A percentile compares a stretch with the other conserved stretches of the same genome.
Evolutionary conservation across 2,113 vertebrate species (phyloP).

Genomic region (Podarcis muralis): DNA sequence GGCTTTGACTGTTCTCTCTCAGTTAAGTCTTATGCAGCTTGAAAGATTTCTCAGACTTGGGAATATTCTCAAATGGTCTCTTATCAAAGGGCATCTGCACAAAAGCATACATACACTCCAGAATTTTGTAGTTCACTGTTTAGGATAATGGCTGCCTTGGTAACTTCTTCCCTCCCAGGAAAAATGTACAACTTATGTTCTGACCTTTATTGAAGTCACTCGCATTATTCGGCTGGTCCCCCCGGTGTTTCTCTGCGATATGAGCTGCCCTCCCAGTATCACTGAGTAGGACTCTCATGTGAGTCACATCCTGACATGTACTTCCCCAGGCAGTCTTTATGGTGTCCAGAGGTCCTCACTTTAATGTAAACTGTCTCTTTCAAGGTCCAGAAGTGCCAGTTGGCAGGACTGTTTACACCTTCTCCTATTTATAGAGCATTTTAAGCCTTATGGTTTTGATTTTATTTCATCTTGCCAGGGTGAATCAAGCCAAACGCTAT

Average conservation of each 20-base stretch:
- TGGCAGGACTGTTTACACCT: conserved; percentile 54
- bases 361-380: conserved; percentile 47
- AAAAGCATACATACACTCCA: not conserved
- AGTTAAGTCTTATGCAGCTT: not conserved
- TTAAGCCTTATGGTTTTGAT: not conserved
- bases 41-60: not conserved
- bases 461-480: conserved; percentile 2
- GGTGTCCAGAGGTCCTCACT: conserved; percentile 48
- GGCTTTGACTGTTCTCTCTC: not conserved
- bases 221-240: conserved; percentile 21
- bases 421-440: conserved; percentile 41
- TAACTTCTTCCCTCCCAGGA: conserved; percentile 8
- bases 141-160: not conserved
- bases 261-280: conserved; percentile 43
- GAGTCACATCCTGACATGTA: conserved; percentile 41
- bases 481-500: conserved; percentile 3
- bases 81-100: conserved; percentile 31
- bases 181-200: not conserved
- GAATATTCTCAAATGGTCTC: conserved; percentile 23
- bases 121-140: not conserved
- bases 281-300: conserved; percentile 29
- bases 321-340: conserved; percentile 35
- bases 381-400: conserved; percentile 27
- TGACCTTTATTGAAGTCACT: conserved; percentile 24
- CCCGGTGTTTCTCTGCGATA: not conserved